Base-by-base conservation (phyloP, 1,140 invertebrate species). In the Arctopsyche grandis region DNA sequence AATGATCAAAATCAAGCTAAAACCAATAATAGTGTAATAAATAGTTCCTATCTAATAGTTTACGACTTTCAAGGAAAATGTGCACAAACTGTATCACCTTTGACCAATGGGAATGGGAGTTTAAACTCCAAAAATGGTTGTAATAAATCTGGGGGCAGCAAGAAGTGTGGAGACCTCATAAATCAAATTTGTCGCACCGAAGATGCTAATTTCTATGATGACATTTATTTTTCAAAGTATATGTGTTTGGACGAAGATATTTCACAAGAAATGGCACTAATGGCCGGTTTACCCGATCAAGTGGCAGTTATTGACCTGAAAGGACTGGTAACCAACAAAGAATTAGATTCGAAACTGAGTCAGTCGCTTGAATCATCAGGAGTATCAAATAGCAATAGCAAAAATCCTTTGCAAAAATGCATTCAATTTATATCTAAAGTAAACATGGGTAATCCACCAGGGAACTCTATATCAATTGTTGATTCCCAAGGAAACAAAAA, bases 1-100 rank as follows among this genome's bases (percentile, higher is more conserved):
- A 88, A 89, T 81, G 86, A 88, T 76, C 85, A 88, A 69, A 89
- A 89, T 60, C 85, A 89, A 82, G 87, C 87, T 10, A 88, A 88
- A 75, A 89, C 83, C 73, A 88, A 86, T 80, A 79, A 84, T 9
- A 78, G 83, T 52, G 83, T 85, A 77, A 85, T 86, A 71, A 87
- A 86, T 84, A 88, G 86, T 85, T 83, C 87, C 56, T 89, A 87
- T 81, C 83, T 89, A 44, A 69, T 88, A 76, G 88, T 87, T 5
- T 89, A 88, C 43, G 87, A 88, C 69, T 87, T 89, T 84, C 86
- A 87, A 78, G 86, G 85, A 24, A 80, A 82, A 74, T 82, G 81
- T 82, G 86, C 87, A 0, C 78, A 85, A 74, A 86, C 86, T 19
- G 85, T 86, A 5, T 88, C 87, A 12, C 85, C 86, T 69, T 86